phyloP scores from a whole-genome alignment of 2,113 vertebrate species.

The Tamias sibiricus region DNA sequence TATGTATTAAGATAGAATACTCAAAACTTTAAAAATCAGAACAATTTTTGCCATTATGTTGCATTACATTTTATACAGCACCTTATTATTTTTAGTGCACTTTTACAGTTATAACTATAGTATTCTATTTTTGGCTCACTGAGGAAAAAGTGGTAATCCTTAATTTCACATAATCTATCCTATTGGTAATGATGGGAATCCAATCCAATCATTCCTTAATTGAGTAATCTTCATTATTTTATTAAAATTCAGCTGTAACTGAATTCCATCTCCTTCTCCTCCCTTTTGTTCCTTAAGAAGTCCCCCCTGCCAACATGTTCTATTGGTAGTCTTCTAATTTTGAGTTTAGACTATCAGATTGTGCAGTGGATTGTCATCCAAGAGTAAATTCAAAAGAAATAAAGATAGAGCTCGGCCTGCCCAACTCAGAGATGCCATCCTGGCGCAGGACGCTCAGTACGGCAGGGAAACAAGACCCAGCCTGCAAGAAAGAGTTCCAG shows the following conservation, averaged over 20 bases:
- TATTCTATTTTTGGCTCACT: background rate
- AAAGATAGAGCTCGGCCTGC: too few species aligned
- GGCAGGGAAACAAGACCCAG: too few species aligned
- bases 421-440: too few species aligned
- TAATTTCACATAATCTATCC: conserved; percentile 13
- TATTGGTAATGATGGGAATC: background rate
- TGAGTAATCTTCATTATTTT: background rate
- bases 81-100: background rate
- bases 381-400: background rate
- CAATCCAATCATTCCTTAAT: background rate
- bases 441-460: too few species aligned
- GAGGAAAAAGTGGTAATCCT: background rate
- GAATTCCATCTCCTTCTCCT: background rate
- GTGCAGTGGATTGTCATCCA: background rate
- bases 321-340: background rate
- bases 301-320: background rate
- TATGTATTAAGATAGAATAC: background rate
- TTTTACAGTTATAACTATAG: background rate
- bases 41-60: background rate
- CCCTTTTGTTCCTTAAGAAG: background rate
- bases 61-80: background rate
- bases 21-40: background rate
- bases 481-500: too few species aligned
- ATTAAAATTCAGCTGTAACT: background rate
- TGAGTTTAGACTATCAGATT: background rate